These are phyloP conservation scores for Onthophagus taurus DNA, from an alignment of 1,140 invertebrate species.

Conservation along the genomic window DNA sequence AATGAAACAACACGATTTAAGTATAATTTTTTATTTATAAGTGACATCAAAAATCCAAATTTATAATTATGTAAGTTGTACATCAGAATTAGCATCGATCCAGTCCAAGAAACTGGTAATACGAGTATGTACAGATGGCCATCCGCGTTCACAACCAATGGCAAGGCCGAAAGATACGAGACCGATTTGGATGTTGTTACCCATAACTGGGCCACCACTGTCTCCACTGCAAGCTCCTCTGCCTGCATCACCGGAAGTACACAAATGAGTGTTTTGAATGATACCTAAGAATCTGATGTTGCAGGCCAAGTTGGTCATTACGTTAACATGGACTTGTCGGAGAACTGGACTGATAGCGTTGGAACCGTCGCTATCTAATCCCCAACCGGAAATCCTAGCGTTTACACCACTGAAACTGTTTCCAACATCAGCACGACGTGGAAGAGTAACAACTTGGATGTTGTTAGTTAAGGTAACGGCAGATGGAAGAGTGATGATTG, in stretches of 20 bases:
- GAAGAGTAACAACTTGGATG: slow-evolving; percentile 30
- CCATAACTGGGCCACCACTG: slow-evolving; percentile 41
- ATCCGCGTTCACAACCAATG: slow-evolving; percentile 41
- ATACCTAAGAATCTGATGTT: slow-evolving; percentile 28
- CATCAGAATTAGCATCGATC: slow-evolving; percentile 41
- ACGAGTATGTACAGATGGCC: slow-evolving; percentile 44
- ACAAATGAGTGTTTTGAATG: slow-evolving; percentile 40
- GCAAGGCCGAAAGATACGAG: slow-evolving; percentile 35
- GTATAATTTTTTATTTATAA: too few species aligned
- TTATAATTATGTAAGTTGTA: too few species aligned
- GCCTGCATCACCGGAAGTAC: slow-evolving; percentile 37
- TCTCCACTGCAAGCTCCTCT: slow-evolving; percentile 39
- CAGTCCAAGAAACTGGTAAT: slow-evolving; percentile 43
- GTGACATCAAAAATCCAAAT: too few species aligned
- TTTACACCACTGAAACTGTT: slow-evolving; percentile 36
- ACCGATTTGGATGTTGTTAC: slow-evolving; percentile 19
- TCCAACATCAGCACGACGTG: slow-evolving; percentile 29
- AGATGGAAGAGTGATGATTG: too few species aligned
- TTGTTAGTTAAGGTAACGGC: too few species aligned
- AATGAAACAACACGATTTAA: too few species aligned
- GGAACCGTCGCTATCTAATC: slow-evolving; percentile 35
- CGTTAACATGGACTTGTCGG: slow-evolving; percentile 21
- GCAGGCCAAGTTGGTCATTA: slow-evolving; percentile 31
- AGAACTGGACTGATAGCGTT: slow-evolving; percentile 30
- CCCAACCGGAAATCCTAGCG: slow-evolving; percentile 43